These are phyloP conservation scores for Leguminivora glycinivorella DNA, from an alignment of 1,140 invertebrate species.

Conservation along the genomic window DNA sequence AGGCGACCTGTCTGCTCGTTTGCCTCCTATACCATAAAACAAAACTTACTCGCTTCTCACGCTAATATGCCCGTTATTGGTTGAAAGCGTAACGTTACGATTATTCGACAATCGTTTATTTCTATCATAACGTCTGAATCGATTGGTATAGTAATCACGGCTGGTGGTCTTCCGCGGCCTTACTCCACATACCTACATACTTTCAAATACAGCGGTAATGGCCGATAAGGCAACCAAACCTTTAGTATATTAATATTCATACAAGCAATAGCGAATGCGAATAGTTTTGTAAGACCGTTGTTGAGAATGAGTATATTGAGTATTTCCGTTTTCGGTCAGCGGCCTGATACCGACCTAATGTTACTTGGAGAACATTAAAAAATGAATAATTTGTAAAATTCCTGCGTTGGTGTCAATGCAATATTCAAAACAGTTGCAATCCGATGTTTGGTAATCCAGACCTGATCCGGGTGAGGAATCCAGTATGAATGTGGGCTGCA, in stretches of 20 bases:
- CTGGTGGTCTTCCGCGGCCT: conserved; percentile 37
- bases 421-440: neutral
- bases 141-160: conserved; percentile 27
- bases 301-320: neutral
- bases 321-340: neutral
- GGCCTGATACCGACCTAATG: neutral
- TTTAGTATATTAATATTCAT: conserved; percentile 9
- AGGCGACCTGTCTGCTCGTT: no score
- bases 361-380: neutral
- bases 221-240: conserved; percentile 16
- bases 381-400: neutral
- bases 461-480: neutral
- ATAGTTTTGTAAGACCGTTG: conserved; percentile 5
- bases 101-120: conserved; percentile 28
- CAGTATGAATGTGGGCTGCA: neutral
- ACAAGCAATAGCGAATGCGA: conserved; percentile 19
- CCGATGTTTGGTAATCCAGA: neutral
- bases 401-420: neutral
- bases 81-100: neutral
- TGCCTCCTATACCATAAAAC: neutral
- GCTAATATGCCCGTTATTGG: neutral
- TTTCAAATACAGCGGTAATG: conserved; percentile 32
- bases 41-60: neutral
- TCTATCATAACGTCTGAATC: conserved; percentile 25
- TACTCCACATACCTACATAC: conserved; percentile 30